phyloP scores from a whole-genome alignment of 2,888 invertebrate genomes.

The Drosophila seclusa region DNA sequence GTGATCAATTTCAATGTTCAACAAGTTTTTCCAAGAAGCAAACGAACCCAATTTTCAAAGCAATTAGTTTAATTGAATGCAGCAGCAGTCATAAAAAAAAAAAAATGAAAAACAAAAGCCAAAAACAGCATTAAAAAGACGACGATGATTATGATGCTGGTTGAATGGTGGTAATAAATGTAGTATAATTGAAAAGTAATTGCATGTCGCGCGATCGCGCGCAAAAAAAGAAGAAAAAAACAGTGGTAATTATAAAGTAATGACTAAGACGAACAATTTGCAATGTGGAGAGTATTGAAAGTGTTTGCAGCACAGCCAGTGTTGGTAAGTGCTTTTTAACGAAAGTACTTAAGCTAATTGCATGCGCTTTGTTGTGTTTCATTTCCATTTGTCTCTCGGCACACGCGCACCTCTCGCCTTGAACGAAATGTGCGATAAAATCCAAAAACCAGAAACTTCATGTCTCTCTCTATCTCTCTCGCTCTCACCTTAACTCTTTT shows the following conservation, averaged over 20 bases:
- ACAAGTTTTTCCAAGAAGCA: constrained; percentile 48
- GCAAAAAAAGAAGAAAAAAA: constrained; percentile 2
- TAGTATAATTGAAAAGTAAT: constrained; percentile 73
- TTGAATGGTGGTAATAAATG: constrained; percentile 58
- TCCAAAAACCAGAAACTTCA: constrained; percentile 25
- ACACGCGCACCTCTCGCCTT: constrained; percentile 41
- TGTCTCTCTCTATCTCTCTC: constrained; percentile 7
- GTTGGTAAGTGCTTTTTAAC: constrained; percentile 19
- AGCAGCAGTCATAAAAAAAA: constrained; percentile 64
- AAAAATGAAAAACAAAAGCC: constrained; percentile 9
- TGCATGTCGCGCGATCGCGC: constrained; percentile 44
- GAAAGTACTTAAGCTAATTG: constrained; percentile 45
- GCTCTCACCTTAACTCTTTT: constrained; percentile 35
- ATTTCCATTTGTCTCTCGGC: constrained; percentile 27
- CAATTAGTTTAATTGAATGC: constrained; percentile 78
- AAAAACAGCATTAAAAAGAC: constrained; percentile 24
- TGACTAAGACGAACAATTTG: constrained; percentile 19
- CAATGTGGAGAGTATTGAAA: constrained; percentile 9
- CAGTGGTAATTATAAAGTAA: constrained; percentile 43
- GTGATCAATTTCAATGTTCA: constrained; percentile 45
- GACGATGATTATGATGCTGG: constrained; percentile 23
- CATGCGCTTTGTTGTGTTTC: constrained; percentile 34
- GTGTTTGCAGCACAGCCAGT: constrained; percentile 9
- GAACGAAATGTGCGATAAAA: constrained; percentile 26
- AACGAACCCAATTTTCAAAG: constrained; percentile 70